Percentiles rank a stretch among this genome's conserved stretches.
Evolutionary conservation across 2,797 vertebrate species (phyloP).

Genomic region (Coendou prehensilis): DNA sequence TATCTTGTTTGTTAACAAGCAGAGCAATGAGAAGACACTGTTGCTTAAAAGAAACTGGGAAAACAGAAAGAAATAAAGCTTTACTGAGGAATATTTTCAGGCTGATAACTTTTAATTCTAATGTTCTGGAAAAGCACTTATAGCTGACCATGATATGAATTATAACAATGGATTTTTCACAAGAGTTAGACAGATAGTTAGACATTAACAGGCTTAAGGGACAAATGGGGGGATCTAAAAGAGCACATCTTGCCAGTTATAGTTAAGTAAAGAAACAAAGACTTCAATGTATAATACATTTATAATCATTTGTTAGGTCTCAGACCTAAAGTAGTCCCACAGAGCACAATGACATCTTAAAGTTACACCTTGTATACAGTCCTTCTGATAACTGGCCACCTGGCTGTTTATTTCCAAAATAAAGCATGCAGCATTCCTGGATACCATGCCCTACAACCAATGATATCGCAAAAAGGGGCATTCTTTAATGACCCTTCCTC

Average conservation of each 20-base stretch:
- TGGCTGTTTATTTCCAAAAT: background rate
- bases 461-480: background rate
- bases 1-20: background rate
- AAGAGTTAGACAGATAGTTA: background rate
- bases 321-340: background rate
- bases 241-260: background rate
- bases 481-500: background rate
- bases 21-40: background rate
- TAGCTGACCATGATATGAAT: background rate
- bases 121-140: background rate
- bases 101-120: background rate
- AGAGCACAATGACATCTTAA: background rate
- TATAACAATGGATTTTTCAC: background rate
- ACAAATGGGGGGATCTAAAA: background rate
- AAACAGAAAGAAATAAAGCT: background rate
- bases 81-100: background rate
- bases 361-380: background rate
- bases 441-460: background rate
- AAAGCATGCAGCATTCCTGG: background rate
- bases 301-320: background rate
- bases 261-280: background rate
- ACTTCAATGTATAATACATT: background rate
- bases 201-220: background rate
- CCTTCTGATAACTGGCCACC: background rate
- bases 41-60: background rate